phyloP scores from a whole-genome alignment of 2,797 vertebrate genomes.

The Glyptemys insculpta region DNA sequence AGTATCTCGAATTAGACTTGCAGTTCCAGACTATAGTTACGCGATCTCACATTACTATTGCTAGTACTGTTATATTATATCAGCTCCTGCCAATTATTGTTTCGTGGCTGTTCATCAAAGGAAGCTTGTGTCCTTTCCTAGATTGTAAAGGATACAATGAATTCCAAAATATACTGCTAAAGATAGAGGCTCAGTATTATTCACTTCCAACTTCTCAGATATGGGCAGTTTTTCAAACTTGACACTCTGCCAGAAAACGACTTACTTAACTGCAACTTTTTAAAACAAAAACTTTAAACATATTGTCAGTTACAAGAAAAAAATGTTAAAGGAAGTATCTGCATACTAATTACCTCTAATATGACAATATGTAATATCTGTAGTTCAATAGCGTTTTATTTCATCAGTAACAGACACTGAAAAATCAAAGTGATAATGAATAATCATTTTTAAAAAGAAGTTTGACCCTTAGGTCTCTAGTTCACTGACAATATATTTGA shows the following conservation, averaged over 20 bases:
- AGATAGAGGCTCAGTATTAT: constrained; percentile 54
- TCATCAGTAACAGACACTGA: constrained; percentile 78
- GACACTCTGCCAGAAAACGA: constrained; percentile 77
- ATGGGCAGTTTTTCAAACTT: constrained; percentile 75
- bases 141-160: constrained; percentile 57
- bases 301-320: constrained; percentile 74
- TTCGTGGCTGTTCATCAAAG: constrained; percentile 55
- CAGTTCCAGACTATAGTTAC: constrained; percentile 67
- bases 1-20: constrained; percentile 59
- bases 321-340: constrained; percentile 77
- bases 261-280: constrained; percentile 67
- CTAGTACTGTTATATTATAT: constrained; percentile 63
- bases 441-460: constrained; percentile 62
- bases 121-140: constrained; percentile 74
- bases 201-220: constrained; percentile 71
- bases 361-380: constrained; percentile 79
- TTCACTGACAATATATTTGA: constrained; percentile 79
- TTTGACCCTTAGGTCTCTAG: constrained; percentile 81
- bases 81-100: constrained; percentile 76
- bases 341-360: constrained; percentile 86
- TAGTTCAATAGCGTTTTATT: constrained; percentile 83
- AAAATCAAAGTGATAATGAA: constrained; percentile 52
- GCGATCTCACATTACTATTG: constrained; percentile 69
- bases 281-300: constrained; percentile 50
- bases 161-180: constrained; percentile 60